These are phyloP conservation scores for Distichodus sexfasciatus DNA, from an alignment of 2,797 vertebrate genomes.

Conservation along the genomic window DNA sequence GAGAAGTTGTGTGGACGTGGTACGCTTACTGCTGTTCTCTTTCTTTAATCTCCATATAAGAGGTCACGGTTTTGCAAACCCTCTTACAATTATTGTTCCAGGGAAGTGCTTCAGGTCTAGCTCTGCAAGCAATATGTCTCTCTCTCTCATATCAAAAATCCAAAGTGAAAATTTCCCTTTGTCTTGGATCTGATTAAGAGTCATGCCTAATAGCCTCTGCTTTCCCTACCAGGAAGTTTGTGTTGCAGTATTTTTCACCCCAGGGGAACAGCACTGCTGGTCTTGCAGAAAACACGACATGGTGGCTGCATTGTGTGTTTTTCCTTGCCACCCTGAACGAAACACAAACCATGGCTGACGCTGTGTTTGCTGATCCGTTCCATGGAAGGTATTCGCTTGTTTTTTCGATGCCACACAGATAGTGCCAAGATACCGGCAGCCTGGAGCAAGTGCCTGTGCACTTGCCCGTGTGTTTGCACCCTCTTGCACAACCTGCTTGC, in stretches of 20 bases:
- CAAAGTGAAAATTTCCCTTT: constrained; percentile 64
- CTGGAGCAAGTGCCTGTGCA: constrained; percentile 52
- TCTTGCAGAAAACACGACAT: constrained; percentile 59
- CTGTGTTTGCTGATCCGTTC: constrained; percentile 59
- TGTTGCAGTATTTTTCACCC: constrained; percentile 57
- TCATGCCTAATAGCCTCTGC: constrained; percentile 59
- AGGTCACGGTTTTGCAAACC: constrained; percentile 59
- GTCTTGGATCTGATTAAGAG: constrained; percentile 66
- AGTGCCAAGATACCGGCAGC: constrained; percentile 34
- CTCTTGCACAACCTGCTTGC: constrained; percentile 24
- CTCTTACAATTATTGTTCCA: constrained; percentile 59
- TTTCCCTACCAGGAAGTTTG: constrained; percentile 64
- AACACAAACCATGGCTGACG: constrained; percentile 58
- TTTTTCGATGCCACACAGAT: constrained; percentile 59
- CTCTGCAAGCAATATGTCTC: constrained; percentile 59
- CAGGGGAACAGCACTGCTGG: constrained; percentile 42
- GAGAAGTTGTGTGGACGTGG: constrained; percentile 53
- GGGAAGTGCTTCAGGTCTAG: constrained; percentile 58
- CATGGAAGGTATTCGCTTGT: constrained; percentile 55
- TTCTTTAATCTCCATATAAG: constrained; percentile 51
- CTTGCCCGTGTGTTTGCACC: constrained; percentile 36
- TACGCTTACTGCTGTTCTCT: constrained; percentile 44
- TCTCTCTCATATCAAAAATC: constrained; percentile 58
- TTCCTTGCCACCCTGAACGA: constrained; percentile 60
- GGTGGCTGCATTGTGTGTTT: constrained; percentile 62